Conservation (phyloP, 2,113 vertebrate species). For the Calidris pygmaea region DNA sequence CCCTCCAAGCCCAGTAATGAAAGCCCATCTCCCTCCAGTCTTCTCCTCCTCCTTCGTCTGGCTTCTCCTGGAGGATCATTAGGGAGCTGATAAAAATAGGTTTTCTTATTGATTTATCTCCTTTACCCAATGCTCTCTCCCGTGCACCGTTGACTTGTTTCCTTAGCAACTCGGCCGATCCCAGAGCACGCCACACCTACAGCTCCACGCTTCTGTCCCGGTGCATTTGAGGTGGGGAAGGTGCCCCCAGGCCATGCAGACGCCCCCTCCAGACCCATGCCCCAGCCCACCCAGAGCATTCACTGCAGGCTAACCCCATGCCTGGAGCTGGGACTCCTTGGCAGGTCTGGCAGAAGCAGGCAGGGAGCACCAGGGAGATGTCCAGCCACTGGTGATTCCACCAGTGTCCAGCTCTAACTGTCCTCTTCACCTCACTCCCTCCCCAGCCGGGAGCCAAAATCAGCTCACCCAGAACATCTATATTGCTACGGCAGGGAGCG, state of each 20-base stretch:
- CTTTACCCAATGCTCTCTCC: constrained; percentile 70
- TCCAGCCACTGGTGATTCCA: accelerated
- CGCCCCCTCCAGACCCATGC: too few relatives aligned
- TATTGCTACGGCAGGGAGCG: background rate
- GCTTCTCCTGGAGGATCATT: constrained; percentile 68
- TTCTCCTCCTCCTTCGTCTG: constrained; percentile 51
- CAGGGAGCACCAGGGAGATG: background rate
- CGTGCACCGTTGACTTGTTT: constrained; percentile 73
- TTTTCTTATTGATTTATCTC: constrained; percentile 80
- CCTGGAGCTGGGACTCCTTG: background rate
- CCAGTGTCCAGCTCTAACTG: background rate
- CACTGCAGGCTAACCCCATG: background rate
- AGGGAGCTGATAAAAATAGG: constrained; percentile 80
- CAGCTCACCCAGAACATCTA: background rate
- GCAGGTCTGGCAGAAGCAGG: background rate
- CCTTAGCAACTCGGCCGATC: constrained; percentile 74
- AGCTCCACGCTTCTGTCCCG: background rate
- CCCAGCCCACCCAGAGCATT: background rate
- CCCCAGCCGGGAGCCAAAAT: background rate
- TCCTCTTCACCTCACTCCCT: background rate
- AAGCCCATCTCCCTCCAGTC: constrained; percentile 4
- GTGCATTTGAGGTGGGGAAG: background rate
- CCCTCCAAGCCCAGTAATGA: constrained; percentile 31
- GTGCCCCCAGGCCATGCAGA: background rate
- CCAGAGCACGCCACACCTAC: constrained; percentile 58